Conservation (phyloP, 2,888 invertebrate genomes). For the Disparrhopalites patrizii region DNA sequence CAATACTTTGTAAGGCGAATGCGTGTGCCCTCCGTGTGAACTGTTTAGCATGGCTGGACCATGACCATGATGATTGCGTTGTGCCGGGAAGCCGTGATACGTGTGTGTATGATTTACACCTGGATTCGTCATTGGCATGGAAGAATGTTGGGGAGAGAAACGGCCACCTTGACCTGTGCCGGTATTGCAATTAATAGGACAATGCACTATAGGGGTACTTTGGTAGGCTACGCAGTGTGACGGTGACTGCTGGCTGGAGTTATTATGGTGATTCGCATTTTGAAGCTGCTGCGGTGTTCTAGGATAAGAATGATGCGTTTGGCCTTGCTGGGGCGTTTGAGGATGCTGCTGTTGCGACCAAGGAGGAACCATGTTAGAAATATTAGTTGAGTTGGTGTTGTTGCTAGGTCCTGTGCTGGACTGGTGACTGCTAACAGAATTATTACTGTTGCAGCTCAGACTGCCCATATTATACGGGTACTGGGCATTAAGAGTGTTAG, state of each 20-base stretch:
- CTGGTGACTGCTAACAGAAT: slow-evolving; percentile 46
- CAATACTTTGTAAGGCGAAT: slow-evolving; percentile 45
- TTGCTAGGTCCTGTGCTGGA: slow-evolving; percentile 56
- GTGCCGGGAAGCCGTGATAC: slow-evolving; percentile 2
- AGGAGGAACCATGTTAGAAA: slow-evolving; percentile 42
- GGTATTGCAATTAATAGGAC: slow-evolving; percentile 48
- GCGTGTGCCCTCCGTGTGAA: slow-evolving; percentile 37
- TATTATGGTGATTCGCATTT: slow-evolving; percentile 4
- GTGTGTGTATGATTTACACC: slow-evolving; percentile 13
- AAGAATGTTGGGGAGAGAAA: slow-evolving; percentile 46
- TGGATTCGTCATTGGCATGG: slow-evolving; percentile 22
- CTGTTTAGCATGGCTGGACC: slow-evolving; percentile 16
- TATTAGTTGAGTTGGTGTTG: slow-evolving; percentile 55
- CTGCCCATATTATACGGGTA: slow-evolving; percentile 30
- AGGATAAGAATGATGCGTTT: slow-evolving; percentile 25
- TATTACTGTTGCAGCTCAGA: slow-evolving; percentile 48
- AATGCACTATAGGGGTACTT: slow-evolving; percentile 47
- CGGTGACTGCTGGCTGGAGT: slow-evolving; percentile 38
- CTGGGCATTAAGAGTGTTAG: slow-evolving; percentile 23
- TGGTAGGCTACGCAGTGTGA: slow-evolving; percentile 45
- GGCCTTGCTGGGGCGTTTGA: slow-evolving; percentile 15
- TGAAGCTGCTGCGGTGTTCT: slow-evolving; percentile 30
- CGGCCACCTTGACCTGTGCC: slow-evolving; percentile 34
- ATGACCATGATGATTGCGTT: neutral
- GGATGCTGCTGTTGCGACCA: slow-evolving; percentile 25